These are phyloP conservation scores for Anabas testudineus DNA, from an alignment of 2,797 vertebrate species.

Conservation along the genomic window DNA sequence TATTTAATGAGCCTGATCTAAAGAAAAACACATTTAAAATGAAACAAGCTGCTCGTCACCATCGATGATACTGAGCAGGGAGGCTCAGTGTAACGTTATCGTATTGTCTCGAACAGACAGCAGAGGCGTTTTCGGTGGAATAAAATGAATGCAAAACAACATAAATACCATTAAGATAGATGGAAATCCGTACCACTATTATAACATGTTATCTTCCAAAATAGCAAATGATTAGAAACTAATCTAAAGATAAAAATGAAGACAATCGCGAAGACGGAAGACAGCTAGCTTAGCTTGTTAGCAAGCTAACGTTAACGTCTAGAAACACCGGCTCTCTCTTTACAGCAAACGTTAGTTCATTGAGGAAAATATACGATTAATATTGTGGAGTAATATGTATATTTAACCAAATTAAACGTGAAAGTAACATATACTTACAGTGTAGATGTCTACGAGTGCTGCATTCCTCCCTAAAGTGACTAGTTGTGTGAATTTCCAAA, in stretches of 20 bases:
- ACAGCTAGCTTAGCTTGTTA: conserved; percentile 61
- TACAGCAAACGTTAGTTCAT: not conserved
- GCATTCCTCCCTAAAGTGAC: conserved; percentile 66
- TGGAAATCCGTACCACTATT: fast-evolving
- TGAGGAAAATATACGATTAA: not conserved
- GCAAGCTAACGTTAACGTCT: conserved; percentile 28
- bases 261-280: not conserved
- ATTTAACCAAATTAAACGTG: not conserved
- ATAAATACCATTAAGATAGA: not conserved
- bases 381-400: no score
- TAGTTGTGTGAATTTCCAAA: not conserved
- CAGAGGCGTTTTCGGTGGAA: not conserved
- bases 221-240: not conserved
- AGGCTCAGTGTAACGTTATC: not conserved
- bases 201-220: fast-evolving
- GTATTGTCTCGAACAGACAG: not conserved
- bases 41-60: not conserved
- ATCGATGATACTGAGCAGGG: not conserved
- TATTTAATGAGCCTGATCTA: no score
- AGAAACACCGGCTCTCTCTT: conserved; percentile 36
- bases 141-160: not conserved
- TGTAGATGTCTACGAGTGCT: conserved; percentile 33
- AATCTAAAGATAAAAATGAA: not conserved
- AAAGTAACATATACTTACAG: conserved; percentile 61
- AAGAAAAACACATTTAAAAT: not conserved